A percentile compares a stretch with the other conserved stretches of the same genome.
Conservation (phyloP, 2,113 vertebrate genomes). For the Brachyhypopomus gauderio region DNA sequence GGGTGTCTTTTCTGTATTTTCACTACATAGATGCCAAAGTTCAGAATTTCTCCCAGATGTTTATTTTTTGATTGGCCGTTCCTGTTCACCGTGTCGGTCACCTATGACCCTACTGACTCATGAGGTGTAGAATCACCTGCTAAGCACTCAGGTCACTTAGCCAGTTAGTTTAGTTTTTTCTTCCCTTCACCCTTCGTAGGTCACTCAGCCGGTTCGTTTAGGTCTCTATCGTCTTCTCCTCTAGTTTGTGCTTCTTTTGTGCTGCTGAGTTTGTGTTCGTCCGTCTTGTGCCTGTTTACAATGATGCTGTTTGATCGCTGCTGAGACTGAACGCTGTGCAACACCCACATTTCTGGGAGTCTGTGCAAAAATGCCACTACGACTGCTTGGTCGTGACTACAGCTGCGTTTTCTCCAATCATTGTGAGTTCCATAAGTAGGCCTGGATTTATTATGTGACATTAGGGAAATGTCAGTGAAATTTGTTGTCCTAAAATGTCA, state of each 20-base stretch:
- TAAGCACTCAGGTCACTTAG: not conserved
- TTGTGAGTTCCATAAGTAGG: not conserved
- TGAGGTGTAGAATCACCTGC: not conserved
- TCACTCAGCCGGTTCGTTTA: conserved; percentile 35
- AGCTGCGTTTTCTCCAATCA: not conserved
- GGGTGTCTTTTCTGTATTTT: no score
- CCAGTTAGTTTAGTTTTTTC: conserved; percentile 13
- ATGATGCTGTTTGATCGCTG: not conserved
- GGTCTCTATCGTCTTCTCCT: not conserved
- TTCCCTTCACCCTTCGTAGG: not conserved
- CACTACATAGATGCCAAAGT: no score
- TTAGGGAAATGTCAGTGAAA: no score
- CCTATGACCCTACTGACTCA: not conserved
- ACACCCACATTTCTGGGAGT: not conserved
- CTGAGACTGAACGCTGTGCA: not conserved
- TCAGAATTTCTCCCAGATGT: no score
- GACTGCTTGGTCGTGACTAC: not conserved
- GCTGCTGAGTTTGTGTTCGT: not conserved
- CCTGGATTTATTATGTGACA: not conserved
- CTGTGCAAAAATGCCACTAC: not conserved
- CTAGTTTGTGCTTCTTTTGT: not conserved
- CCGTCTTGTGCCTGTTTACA: not conserved
- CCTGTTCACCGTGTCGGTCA: no score
- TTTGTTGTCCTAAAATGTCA: no score
- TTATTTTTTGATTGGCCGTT: no score